These are phyloP conservation scores for Centroberyx gerrardi DNA, from an alignment of 2,797 vertebrate genomes.

Conservation along the genomic window DNA sequence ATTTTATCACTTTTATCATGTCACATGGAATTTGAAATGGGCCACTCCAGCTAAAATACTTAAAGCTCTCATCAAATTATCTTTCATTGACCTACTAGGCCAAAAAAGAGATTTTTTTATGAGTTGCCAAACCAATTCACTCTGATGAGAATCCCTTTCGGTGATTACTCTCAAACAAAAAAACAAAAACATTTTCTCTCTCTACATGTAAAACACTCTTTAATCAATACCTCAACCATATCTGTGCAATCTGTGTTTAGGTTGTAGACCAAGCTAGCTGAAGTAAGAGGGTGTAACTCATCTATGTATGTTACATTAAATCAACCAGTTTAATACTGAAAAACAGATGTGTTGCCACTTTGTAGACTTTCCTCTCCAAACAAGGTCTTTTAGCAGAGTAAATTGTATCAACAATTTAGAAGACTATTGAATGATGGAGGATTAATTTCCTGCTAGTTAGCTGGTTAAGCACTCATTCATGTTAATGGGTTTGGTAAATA, in stretches of 20 bases:
- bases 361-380: background rate
- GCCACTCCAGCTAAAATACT: conserved; percentile 49
- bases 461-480: background rate
- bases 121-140: conserved; percentile 48
- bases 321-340: conserved; percentile 18
- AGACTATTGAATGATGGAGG: background rate
- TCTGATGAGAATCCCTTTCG: conserved; percentile 38
- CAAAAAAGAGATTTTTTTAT: conserved; percentile 31
- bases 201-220: conserved; percentile 21
- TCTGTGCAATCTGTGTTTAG: conserved; percentile 10
- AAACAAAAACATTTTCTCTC: background rate
- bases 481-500: background rate
- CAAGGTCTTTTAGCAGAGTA: conserved; percentile 12
- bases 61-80: conserved; percentile 58
- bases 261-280: conserved; percentile 1
- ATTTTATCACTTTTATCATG: conserved; percentile 27
- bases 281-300: conserved; percentile 21
- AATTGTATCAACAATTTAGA: background rate
- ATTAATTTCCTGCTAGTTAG: background rate
- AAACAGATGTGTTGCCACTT: conserved; percentile 30
- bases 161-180: conserved; percentile 56
- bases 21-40: conserved; percentile 42
- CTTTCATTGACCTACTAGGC: conserved; percentile 15
- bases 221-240: conserved; percentile 29
- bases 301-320: conserved; percentile 19